Conservation (phyloP, 2,113 vertebrate species). For the Ailuropoda melanoleuca region DNA sequence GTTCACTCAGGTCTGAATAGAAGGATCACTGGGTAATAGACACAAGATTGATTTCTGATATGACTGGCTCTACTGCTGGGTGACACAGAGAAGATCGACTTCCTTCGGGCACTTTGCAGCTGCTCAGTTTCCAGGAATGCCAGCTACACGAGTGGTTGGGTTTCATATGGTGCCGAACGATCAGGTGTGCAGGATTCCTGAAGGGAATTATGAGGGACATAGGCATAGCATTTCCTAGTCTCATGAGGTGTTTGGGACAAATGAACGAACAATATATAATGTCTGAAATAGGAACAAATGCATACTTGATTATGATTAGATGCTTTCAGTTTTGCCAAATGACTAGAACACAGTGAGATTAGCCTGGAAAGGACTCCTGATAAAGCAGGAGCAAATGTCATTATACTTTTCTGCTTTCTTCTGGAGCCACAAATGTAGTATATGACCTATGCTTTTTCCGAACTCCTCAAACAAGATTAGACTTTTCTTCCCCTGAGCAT, state of each 20-base stretch:
- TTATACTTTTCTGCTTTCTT: not conserved
- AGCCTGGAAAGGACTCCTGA: not conserved
- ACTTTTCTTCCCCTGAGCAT: not conserved
- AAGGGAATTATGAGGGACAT: not conserved
- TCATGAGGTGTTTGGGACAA: not conserved
- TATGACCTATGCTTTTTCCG: not conserved
- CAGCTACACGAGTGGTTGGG: not conserved
- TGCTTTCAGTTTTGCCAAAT: not conserved
- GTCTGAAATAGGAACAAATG: not conserved
- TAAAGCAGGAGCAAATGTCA: not conserved
- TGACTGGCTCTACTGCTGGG: not conserved
- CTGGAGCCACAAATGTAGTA: not conserved
- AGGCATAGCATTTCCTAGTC: not conserved
- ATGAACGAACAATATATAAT: not conserved
- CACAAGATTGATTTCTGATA: not conserved
- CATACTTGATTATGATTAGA: not conserved
- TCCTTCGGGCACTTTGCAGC: not conserved
- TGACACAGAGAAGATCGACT: not conserved
- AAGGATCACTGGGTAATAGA: not conserved
- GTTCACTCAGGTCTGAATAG: not conserved
- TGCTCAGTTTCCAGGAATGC: not conserved
- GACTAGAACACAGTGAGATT: not conserved
- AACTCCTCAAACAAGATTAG: not conserved
- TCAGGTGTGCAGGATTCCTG: not conserved
- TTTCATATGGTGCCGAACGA: not conserved